Base-by-base conservation (phyloP, 1,140 invertebrate species). In the Pseudomyrmex gracilis region DNA sequence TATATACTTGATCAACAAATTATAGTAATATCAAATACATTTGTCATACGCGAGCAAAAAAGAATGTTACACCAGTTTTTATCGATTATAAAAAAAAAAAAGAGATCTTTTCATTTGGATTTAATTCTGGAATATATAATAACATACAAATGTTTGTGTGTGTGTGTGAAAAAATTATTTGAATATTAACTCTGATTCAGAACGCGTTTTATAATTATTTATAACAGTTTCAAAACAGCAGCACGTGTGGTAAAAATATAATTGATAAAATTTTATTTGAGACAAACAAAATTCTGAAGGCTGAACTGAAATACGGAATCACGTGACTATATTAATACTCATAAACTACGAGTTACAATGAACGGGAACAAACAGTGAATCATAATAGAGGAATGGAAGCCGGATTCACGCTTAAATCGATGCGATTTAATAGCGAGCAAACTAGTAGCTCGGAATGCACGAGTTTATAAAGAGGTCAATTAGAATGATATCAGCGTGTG, bases 401-500 rank as follows among this genome's bases (percentile, higher is more conserved):
- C 55, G 66, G 43, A 80, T 80, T 80, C 24, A 47, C 58, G 53
- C 43, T 64, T 34, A 71, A 80, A 71, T 80, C 51, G 45, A 47
- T 13, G 22, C 58, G 64, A 60, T 80, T 78, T 70, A 78, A 58
- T 78, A 78, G 20, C 53, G 43, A 80, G 12, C 58, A 80, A 71
- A 60, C 53, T 53, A 17, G 66, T 53, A 17, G 53, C 43, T 51
- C 45, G 76, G 43, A 71, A 70, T 34, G 34, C 68, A 53, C 66
- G 76, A 47, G 51, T 80, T 70, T 71, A 80, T 80, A 80, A 78
- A 80, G 76, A 80, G 76, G 43, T 24, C 76, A 60, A 71, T 80
- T 80, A 80, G 76, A 78, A 58, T 58, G 64, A 60, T 80, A 80
- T 80, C 66, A 80, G 76, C 66, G 58, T 70, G n/a, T 43, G 47